These are phyloP conservation scores for Enteromius radiatus DNA, from an alignment of 2,797 vertebrate genomes.

Conservation along the genomic window DNA sequence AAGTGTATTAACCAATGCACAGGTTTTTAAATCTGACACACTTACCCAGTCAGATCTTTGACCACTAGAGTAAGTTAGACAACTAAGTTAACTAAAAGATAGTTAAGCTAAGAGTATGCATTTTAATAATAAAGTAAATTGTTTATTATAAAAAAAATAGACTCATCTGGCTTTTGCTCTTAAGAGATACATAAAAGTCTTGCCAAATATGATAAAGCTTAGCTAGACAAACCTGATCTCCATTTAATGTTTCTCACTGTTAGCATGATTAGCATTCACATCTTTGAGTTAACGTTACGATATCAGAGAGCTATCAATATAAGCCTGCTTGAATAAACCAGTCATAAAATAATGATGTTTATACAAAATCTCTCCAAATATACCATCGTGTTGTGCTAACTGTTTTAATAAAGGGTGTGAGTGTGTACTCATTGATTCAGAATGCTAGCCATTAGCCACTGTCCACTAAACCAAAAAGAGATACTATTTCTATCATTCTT, in stretches of 20 bases:
- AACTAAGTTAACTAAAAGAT: background rate
- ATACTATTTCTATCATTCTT: background rate
- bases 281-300: background rate
- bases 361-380: background rate
- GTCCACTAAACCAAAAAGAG: constrained; percentile 1
- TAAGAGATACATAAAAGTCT: background rate
- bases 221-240: background rate
- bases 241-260: background rate
- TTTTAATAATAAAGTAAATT: background rate
- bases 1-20: no score
- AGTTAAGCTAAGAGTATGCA: background rate
- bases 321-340: background rate
- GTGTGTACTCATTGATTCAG: background rate
- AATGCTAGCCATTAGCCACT: constrained; percentile 28
- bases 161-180: background rate
- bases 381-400: background rate
- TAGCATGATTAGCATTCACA: constrained; percentile 44
- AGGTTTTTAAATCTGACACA: background rate
- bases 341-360: background rate
- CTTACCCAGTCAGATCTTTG: background rate
- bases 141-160: background rate
- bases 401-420: background rate
- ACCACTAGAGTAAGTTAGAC: background rate
- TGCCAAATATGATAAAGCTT: background rate
- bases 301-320: background rate